These are phyloP conservation scores for Hippocampus barbouri DNA, from an alignment of 2,113 vertebrate species.

Conservation along the genomic window DNA sequence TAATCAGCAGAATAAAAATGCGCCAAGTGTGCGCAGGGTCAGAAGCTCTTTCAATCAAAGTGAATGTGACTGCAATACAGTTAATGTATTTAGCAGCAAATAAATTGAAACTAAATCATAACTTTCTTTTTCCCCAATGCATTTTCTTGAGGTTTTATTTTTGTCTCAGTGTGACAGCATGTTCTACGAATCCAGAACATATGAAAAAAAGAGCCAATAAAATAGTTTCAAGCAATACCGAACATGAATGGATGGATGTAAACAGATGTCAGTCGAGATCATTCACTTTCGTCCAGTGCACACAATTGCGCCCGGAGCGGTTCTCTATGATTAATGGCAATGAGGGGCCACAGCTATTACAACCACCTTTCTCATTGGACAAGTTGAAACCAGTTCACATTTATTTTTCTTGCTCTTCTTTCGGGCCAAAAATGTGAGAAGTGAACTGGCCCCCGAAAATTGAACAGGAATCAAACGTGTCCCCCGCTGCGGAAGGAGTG, in stretches of 20 bases:
- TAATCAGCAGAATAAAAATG: no score
- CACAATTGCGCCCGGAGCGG: neutral
- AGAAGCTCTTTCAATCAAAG: no score
- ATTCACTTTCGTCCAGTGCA: neutral
- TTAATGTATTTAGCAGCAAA: no score
- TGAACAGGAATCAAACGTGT: slow-evolving; percentile 24
- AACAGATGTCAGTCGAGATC: slow-evolving; percentile 3
- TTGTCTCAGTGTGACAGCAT: no score
- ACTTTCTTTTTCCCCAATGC: no score
- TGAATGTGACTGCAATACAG: no score
- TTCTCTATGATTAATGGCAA: slow-evolving; percentile 25
- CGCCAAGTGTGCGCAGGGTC: no score
- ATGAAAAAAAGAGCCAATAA: no score
- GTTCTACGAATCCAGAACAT: no score
- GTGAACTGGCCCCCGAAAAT: slow-evolving; percentile 22
- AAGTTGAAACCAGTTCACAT: slow-evolving; percentile 13
- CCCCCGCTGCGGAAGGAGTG: slow-evolving; percentile 22
- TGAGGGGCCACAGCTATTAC: slow-evolving; percentile 13
- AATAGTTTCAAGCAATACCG: no score
- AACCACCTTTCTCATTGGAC: slow-evolving; percentile 1
- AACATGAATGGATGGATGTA: neutral
- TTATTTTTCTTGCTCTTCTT: slow-evolving; percentile 10
- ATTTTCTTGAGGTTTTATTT: no score
- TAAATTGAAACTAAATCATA: no score
- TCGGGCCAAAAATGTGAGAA: neutral